Evolutionary conservation across 2,888 invertebrate genomes (phyloP).

Genomic region (Cyclophora punctaria): DNA sequence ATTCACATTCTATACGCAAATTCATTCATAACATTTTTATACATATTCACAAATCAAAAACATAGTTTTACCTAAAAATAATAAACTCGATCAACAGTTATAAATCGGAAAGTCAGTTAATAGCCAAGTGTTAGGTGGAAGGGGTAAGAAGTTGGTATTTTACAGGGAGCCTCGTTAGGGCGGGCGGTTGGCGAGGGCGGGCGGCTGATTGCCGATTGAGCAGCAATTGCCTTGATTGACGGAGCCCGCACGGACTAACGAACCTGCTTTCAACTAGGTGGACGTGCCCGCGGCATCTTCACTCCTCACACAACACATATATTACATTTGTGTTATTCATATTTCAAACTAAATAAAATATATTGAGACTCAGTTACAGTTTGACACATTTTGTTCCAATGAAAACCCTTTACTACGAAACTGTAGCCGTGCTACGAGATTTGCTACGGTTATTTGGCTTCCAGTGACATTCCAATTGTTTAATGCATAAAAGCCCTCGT

Average conservation of each 20-base stretch:
- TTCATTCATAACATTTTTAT: neutral
- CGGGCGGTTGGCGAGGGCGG: conserved; percentile 24
- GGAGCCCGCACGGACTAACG: conserved; percentile 65
- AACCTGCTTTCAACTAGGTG: conserved; percentile 66
- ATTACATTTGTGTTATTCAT: too few species aligned
- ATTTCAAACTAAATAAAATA: too few species aligned
- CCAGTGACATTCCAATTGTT: too few species aligned
- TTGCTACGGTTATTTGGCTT: too few species aligned
- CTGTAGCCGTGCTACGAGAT: too few species aligned
- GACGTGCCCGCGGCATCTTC: conserved; percentile 33
- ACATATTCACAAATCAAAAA: too few species aligned
- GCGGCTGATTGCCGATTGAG: conserved; percentile 74
- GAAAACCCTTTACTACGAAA: too few species aligned
- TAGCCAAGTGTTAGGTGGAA: conserved; percentile 42
- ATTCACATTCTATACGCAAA: neutral
- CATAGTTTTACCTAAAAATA: neutral
- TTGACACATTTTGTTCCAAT: too few species aligned
- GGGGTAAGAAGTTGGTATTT: conserved; percentile 61
- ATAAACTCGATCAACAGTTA: conserved; percentile 19
- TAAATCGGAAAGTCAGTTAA: conserved; percentile 35
- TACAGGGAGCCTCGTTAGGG: conserved; percentile 58
- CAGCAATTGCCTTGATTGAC: conserved; percentile 75
- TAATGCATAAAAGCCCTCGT: too few species aligned
- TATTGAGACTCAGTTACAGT: too few species aligned
- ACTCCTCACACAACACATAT: too few species aligned